These are phyloP conservation scores for Mungos mungo DNA, from an alignment of 2,113 vertebrate species.

Conservation along the genomic window DNA sequence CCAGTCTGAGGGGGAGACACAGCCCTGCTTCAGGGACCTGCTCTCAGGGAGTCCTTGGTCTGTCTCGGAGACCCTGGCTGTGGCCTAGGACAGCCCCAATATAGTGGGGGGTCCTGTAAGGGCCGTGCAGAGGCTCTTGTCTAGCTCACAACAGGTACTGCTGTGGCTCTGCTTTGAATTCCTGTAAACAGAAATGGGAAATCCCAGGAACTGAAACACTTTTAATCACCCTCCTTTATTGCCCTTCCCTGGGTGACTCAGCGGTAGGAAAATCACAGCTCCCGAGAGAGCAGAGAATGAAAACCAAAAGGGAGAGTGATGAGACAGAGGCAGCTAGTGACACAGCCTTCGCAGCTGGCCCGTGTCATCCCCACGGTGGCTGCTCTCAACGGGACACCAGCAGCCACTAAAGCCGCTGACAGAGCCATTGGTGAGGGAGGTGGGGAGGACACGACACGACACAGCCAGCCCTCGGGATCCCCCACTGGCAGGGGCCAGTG, in stretches of 20 bases:
- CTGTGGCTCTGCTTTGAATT: not conserved
- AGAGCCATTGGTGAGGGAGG: not conserved
- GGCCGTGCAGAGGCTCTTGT: not conserved
- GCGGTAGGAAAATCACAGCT: constrained; percentile 63
- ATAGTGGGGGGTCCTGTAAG: not conserved
- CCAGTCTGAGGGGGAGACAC: not conserved
- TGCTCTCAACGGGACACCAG: not conserved
- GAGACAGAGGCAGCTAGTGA: not conserved
- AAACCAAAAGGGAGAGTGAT: not conserved
- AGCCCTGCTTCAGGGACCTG: not conserved
- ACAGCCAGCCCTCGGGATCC: not conserved
- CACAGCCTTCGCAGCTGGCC: not conserved
- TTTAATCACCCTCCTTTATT: not conserved
- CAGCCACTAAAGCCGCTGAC: not conserved
- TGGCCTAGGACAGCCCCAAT: not conserved
- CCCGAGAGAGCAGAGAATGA: not conserved
- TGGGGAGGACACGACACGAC: not conserved
- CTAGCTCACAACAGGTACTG: not conserved
- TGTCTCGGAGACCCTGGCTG: not conserved
- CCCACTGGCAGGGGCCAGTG: not conserved
- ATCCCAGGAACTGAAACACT: not conserved
- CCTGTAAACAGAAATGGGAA: constrained; percentile 44
- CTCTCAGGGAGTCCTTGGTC: not conserved
- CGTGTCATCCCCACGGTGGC: not conserved
- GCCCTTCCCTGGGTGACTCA: constrained; percentile 55